Conservation (phyloP, 2,888 invertebrate species). For the Drosophila atripex region DNA sequence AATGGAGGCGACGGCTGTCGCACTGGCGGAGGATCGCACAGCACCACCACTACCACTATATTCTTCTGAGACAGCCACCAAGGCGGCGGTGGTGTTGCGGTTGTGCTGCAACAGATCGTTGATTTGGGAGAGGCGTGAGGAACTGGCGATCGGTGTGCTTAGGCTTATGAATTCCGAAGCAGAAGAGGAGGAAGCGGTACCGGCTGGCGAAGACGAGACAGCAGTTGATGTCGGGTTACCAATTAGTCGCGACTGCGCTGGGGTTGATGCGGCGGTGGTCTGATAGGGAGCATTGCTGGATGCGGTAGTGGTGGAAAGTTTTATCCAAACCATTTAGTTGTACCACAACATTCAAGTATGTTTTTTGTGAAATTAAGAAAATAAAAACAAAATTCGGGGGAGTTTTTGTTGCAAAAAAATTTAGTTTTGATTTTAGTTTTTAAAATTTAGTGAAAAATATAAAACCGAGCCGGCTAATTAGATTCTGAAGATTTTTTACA, state of each 20-base stretch:
- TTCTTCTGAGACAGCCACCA: constrained; percentile 75
- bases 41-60: constrained; percentile 38
- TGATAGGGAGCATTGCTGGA: no score
- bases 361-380: not conserved
- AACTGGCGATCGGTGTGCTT: constrained; percentile 78
- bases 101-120: constrained; percentile 83
- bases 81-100: constrained; percentile 80
- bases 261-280: constrained; percentile 28
- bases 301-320: constrained; percentile 47
- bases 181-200: constrained; percentile 12
- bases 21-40: constrained; percentile 18
- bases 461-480: constrained; percentile 7
- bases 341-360: constrained; percentile 14
- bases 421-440: not conserved
- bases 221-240: constrained; percentile 27
- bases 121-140: constrained; percentile 82
- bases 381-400: not conserved
- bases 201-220: constrained; percentile 16
- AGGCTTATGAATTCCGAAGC: constrained; percentile 68
- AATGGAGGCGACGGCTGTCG: constrained; percentile 58
- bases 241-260: constrained; percentile 24
- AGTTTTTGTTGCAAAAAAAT: no score
- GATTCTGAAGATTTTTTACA: not conserved
- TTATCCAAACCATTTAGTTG: constrained; percentile 32
- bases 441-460: not conserved